Evolutionary conservation across 1,140 invertebrate species (phyloP).

Genomic region (Leptonema lineaticorne): DNA sequence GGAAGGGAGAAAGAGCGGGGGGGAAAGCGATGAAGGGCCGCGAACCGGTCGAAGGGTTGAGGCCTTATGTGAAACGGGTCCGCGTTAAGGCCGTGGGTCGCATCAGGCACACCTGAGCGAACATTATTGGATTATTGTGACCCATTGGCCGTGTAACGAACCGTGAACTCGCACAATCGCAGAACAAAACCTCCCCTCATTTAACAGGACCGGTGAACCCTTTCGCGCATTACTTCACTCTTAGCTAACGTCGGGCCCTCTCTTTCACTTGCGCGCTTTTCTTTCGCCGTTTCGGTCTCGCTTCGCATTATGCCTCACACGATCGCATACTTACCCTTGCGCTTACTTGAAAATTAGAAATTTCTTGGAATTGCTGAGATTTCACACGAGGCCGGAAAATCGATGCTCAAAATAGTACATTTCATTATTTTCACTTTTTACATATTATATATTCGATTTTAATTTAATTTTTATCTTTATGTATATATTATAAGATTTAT

Average conservation of each 20-base stretch:
- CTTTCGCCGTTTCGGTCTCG: background rate
- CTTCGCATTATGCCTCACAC: too few species aligned
- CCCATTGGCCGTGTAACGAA: slow-evolving; percentile 29
- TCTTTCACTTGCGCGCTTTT: background rate
- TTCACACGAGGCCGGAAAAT: too few species aligned
- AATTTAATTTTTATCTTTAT: too few species aligned
- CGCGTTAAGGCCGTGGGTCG: background rate
- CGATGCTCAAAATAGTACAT: too few species aligned
- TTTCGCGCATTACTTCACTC: background rate
- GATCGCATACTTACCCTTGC: too few species aligned
- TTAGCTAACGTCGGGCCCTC: background rate
- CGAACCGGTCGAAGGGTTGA: background rate
- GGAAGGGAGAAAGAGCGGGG: background rate
- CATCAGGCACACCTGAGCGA: slow-evolving; percentile 27
- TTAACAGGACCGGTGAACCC: too few species aligned
- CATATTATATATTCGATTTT: too few species aligned
- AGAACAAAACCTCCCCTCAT: slow-evolving; percentile 21
- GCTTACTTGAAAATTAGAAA: too few species aligned
- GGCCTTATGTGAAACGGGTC: background rate
- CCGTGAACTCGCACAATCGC: slow-evolving; percentile 27
- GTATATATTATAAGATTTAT: too few species aligned
- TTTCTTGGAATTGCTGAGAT: too few species aligned
- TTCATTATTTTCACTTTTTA: too few species aligned
- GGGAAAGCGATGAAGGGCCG: background rate
- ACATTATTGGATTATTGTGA: slow-evolving; percentile 33